Conservation (phyloP, 1,140 invertebrate species). For the Caenorhabditis latens region DNA sequence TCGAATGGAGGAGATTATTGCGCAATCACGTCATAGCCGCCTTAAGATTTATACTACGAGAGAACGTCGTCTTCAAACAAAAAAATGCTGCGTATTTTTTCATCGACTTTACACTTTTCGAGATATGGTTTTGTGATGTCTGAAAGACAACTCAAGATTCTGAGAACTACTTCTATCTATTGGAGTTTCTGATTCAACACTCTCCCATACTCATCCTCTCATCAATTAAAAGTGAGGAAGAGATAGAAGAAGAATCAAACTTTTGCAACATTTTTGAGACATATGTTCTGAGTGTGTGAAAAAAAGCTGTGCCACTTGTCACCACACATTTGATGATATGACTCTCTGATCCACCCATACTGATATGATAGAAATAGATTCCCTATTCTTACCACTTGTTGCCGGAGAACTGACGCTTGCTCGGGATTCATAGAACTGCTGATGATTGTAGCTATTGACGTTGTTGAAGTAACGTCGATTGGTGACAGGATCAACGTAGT, state of each 20-base stretch:
- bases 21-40: constrained; percentile 45
- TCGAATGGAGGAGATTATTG: constrained; percentile 31
- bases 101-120: not conserved
- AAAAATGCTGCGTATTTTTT: not conserved
- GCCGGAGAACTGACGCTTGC: constrained; percentile 25
- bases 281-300: constrained; percentile 15
- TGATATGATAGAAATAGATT: constrained; percentile 22
- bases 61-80: not conserved
- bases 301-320: constrained; percentile 48
- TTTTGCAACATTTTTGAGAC: constrained; percentile 37
- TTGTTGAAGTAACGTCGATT: constrained; percentile 19
- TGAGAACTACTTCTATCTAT: too few relatives aligned
- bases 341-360: not conserved
- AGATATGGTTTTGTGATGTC: not conserved
- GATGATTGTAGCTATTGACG: constrained; percentile 39
- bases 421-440: constrained; percentile 38
- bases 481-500: constrained; percentile 1
- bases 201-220: not conserved
- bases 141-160: too few relatives aligned
- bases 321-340: constrained; percentile 29
- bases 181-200: not conserved
- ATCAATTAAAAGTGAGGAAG: constrained; percentile 21
- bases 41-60: not conserved
- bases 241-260: constrained; percentile 2
- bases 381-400: constrained; percentile 39